Evolutionary conservation across 92 coral and sea anemone species (phyloP).

Genomic region (Epizoanthus rinbou): DNA sequence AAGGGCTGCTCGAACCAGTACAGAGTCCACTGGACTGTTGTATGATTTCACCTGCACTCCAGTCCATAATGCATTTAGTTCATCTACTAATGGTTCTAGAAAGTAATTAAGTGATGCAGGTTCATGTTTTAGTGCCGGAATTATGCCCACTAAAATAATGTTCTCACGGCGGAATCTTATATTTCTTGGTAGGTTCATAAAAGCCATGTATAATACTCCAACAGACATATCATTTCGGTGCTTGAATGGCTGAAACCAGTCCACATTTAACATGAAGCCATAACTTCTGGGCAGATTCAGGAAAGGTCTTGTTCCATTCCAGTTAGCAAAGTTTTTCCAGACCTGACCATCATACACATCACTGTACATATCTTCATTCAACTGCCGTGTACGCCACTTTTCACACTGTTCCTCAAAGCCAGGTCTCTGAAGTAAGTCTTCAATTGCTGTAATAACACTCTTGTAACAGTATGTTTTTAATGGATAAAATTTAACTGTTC

Average conservation of each 20-base stretch:
- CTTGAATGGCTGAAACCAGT: constrained; percentile 53
- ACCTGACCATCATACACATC: constrained; percentile 58
- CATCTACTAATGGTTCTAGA: constrained; percentile 54
- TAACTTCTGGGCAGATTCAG: constrained; percentile 39
- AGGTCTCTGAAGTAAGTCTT: constrained; percentile 44
- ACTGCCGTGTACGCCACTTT: constrained; percentile 45
- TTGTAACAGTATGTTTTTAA: constrained; percentile 32
- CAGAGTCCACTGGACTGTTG: constrained; percentile 10
- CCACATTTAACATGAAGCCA: constrained; percentile 55
- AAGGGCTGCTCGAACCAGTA: constrained; percentile 53
- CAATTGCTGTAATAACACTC: constrained; percentile 38
- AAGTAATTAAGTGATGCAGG: constrained; percentile 50
- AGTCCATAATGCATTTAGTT: constrained; percentile 55
- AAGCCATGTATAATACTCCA: constrained; percentile 45
- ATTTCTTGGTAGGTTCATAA: constrained; percentile 58
- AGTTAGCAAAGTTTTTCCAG: constrained; percentile 52
- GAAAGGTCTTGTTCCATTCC: constrained; percentile 48
- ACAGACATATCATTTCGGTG: constrained; percentile 54
- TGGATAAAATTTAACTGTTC: constrained; percentile 44
- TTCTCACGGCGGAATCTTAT: constrained; percentile 29
- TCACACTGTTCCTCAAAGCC: constrained; percentile 60
- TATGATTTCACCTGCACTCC: constrained; percentile 43
- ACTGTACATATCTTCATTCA: constrained; percentile 44
- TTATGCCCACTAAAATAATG: constrained; percentile 57
- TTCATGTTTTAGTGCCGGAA: constrained; percentile 57